Conservation (phyloP, 30 jellyfish, hydroid and myxozoan species). For the Clytia hemisphaerica region DNA sequence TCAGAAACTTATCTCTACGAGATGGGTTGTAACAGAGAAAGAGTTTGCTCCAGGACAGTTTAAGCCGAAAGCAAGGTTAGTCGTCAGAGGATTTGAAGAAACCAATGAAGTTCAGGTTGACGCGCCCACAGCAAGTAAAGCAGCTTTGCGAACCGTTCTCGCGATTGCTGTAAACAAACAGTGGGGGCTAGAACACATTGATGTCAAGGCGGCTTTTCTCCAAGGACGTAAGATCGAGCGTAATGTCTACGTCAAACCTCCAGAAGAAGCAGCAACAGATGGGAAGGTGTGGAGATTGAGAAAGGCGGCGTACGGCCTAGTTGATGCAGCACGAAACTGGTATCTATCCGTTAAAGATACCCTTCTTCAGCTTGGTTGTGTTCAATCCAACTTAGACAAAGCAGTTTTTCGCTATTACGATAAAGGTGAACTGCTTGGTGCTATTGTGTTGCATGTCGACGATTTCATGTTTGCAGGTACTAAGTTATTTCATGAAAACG, state of each 20-base stretch:
- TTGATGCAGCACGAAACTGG: conserved; percentile 23
- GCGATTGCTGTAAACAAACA: no score
- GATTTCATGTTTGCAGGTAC: no score
- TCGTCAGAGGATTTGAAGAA: background rate
- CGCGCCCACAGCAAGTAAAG: no score
- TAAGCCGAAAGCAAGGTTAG: conserved; percentile 6
- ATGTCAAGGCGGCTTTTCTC: no score
- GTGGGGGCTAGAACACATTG: no score
- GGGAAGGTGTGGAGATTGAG: background rate
- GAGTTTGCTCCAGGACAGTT: conserved; percentile 14
- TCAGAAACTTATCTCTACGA: conserved; percentile 10
- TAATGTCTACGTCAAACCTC: conserved; percentile 3
- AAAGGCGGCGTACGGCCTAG: conserved; percentile 18
- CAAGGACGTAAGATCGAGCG: background rate
- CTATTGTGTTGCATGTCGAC: no score
- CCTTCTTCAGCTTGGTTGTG: background rate
- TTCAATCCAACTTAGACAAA: conserved; percentile 10
- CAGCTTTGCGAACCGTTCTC: no score
- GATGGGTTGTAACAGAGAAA: conserved; percentile 15
- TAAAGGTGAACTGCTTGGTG: background rate
- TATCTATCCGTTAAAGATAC: conserved; percentile 1
- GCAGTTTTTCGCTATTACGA: conserved; percentile 10
- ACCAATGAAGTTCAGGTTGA: background rate
- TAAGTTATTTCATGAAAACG: no score
- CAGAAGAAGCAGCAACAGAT: background rate